phyloP scores from a whole-genome alignment of 2,113 vertebrate genomes.

The Zosterops pallidus region DNA sequence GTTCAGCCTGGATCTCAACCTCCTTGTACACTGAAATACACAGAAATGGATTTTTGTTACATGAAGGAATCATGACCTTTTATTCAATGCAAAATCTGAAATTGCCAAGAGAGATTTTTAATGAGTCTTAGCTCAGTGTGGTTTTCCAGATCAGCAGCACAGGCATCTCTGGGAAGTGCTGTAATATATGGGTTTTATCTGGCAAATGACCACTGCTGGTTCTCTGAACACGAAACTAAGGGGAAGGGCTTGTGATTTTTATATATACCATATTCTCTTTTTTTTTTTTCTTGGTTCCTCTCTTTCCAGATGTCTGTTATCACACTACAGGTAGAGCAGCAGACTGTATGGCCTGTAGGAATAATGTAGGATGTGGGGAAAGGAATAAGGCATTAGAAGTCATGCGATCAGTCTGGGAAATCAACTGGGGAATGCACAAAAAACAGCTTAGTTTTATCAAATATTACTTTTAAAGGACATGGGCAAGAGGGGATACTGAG shows the following conservation, averaged over 20 bases:
- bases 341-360: background rate
- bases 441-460: background rate
- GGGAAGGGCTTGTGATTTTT: background rate
- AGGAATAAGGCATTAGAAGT: background rate
- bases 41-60: background rate
- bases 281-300: background rate
- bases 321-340: background rate
- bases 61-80: background rate
- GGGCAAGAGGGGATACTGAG: background rate
- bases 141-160: background rate
- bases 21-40: background rate
- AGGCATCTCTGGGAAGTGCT: background rate
- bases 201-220: background rate
- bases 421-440: background rate
- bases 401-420: background rate
- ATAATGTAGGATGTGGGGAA: background rate
- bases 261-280: background rate
- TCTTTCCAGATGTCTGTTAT: background rate
- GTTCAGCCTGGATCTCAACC: background rate
- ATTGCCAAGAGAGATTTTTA: background rate
- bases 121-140: background rate
- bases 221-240: background rate
- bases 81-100: background rate
- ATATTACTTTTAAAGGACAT: conserved; percentile 3
- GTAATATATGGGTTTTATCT: background rate